Conservation (phyloP, 92 coral and sea anemone genomes). For the Siderastrea radians region DNA sequence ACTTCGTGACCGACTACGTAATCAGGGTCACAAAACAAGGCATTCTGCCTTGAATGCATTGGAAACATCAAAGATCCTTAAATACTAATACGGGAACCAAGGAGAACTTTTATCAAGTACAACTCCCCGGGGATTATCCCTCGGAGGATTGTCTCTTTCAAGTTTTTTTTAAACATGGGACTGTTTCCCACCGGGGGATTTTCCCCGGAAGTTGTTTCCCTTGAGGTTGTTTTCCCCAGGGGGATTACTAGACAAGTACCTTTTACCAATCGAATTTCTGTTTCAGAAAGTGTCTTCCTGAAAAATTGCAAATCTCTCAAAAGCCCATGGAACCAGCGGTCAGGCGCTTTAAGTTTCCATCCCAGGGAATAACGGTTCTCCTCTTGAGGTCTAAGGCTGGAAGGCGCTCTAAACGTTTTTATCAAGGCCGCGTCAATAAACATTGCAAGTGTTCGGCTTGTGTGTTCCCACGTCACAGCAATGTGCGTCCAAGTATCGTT, state of each 20-base stretch:
- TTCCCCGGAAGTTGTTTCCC: no score
- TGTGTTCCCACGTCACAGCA: neutral
- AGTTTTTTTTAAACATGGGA: no score
- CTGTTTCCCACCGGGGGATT: no score
- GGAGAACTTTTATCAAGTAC: no score
- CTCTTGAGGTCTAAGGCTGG: no score
- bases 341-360: neutral
- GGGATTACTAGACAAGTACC: neutral
- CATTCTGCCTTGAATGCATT: no score
- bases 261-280: neutral
- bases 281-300: neutral
- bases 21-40: no score
- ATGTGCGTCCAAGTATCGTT: neutral
- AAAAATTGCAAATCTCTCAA: slow-evolving; percentile 3
- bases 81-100: no score
- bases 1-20: no score
- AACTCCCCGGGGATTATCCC: no score
- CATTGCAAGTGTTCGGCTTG: neutral
- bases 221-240: neutral
- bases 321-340: neutral
- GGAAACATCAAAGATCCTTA: no score
- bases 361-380: neutral
- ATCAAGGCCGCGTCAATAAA: neutral
- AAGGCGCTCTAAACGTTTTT: neutral
- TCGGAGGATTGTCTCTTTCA: no score